phyloP scores from a whole-genome alignment of 2,797 vertebrate species.

The Brotula barbata region DNA sequence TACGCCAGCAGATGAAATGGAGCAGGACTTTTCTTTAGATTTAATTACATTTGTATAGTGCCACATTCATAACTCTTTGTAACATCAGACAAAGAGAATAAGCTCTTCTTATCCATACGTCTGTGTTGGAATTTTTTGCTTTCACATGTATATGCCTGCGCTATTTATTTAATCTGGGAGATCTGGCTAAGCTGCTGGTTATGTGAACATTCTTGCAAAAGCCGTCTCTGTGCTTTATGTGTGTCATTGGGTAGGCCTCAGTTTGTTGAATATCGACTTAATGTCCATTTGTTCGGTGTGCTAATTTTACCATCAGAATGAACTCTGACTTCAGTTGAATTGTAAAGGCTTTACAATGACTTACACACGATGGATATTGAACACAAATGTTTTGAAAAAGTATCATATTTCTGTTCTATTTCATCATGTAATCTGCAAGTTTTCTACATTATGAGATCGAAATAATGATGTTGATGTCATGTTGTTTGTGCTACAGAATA shows the following conservation, averaged over 20 bases:
- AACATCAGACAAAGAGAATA: slow-evolving; percentile 40
- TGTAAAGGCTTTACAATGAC: slow-evolving; percentile 34
- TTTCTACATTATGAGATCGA: slow-evolving; percentile 65
- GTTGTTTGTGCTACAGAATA: slow-evolving; percentile 66
- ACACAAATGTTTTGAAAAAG: too few relatives aligned
- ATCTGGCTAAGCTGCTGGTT: slow-evolving; percentile 55
- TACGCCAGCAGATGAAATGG: slow-evolving; percentile 50
- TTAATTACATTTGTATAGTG: slow-evolving; percentile 42
- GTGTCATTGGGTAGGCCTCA: slow-evolving; percentile 40
- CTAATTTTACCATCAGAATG: slow-evolving; percentile 44
- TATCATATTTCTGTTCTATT: slow-evolving; percentile 40
- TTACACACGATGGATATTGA: slow-evolving; percentile 27
- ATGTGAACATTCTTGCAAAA: slow-evolving; percentile 30
- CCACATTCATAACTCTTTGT: slow-evolving; percentile 55
- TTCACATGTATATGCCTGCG: slow-evolving; percentile 53
- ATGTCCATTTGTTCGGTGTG: slow-evolving; percentile 49
- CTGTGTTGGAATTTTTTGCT: slow-evolving; percentile 41
- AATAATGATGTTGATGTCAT: slow-evolving; percentile 55
- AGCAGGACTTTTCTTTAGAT: slow-evolving; percentile 43
- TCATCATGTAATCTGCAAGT: slow-evolving; percentile 49
- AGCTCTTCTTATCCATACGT: slow-evolving; percentile 36
- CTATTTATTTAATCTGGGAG: slow-evolving; percentile 66
- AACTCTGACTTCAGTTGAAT: slow-evolving; percentile 40
- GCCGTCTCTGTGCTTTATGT: slow-evolving; percentile 52
- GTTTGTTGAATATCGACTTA: slow-evolving; percentile 47